Evolutionary conservation across 2,888 invertebrate genomes (phyloP).

Genomic region (Allygus modestus): DNA sequence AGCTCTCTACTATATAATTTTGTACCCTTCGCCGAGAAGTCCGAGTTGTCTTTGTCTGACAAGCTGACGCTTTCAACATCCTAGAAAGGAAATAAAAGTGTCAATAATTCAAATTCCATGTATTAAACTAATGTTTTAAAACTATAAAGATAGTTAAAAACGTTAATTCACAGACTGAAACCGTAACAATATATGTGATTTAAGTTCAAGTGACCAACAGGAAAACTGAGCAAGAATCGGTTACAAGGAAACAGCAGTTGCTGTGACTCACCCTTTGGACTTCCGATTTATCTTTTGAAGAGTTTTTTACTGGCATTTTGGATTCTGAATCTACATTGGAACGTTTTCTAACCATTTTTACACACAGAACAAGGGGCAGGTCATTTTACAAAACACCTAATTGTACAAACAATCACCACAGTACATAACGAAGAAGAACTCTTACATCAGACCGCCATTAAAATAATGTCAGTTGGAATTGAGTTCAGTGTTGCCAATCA

Average conservation of each 20-base stretch:
- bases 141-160: neutral
- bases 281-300: conserved; percentile 50
- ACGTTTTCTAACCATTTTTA: conserved; percentile 61
- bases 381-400: conserved; percentile 30
- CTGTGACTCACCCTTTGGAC: conserved; percentile 49
- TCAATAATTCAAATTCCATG: neutral
- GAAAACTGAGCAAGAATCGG: neutral
- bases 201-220: neutral
- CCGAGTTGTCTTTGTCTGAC: conserved; percentile 62
- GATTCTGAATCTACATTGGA: conserved; percentile 54
- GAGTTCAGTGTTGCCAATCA: neutral
- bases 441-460: conserved; percentile 4
- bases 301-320: conserved; percentile 64
- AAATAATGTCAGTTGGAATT: conserved; percentile 31
- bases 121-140: conserved; percentile 45
- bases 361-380: neutral
- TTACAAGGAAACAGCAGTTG: neutral
- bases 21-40: conserved; percentile 56
- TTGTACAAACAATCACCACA: neutral
- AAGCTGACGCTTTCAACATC: conserved; percentile 59
- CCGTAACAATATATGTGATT: neutral
- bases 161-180: neutral
- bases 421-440: neutral
- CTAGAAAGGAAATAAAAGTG: conserved; percentile 28
- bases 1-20: conserved; percentile 65